Evolutionary conservation across 2,888 invertebrate genomes (phyloP).

Genomic region (Coenonympha arcania): DNA sequence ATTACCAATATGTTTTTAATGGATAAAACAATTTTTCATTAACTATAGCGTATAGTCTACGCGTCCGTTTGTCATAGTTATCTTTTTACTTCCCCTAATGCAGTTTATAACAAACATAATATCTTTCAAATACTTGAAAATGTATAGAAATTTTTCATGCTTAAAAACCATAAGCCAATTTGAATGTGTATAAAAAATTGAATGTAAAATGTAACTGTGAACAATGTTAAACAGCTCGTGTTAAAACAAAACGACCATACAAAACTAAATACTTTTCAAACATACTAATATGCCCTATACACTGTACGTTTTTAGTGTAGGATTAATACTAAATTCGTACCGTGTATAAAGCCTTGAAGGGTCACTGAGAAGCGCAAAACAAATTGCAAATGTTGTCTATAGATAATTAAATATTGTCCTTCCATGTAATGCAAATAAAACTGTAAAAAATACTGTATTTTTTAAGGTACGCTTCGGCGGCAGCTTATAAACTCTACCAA

Average conservation of each 20-base stretch:
- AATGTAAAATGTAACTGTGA: neutral
- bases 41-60: no score
- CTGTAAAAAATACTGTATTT: no score
- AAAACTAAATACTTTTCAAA: constrained; percentile 13
- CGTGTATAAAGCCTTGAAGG: neutral
- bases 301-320: neutral
- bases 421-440: neutral
- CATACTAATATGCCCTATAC: constrained; percentile 4
- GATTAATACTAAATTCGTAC: neutral
- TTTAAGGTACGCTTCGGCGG: no score
- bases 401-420: neutral
- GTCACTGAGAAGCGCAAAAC: neutral
- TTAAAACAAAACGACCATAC: neutral
- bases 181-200: constrained; percentile 1
- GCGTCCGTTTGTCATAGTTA: no score
- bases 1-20: no score
- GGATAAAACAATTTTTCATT: no score
- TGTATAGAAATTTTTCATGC: constrained; percentile 15
- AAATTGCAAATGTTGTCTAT: neutral
- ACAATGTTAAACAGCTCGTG: neutral
- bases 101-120: neutral
- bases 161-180: constrained; percentile 4
- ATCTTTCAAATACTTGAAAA: no score
- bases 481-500: no score
- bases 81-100: neutral